phyloP scores from a whole-genome alignment of 37 sponge, comb jelly and placozoan genomes.

The Bolinopsis microptera region DNA sequence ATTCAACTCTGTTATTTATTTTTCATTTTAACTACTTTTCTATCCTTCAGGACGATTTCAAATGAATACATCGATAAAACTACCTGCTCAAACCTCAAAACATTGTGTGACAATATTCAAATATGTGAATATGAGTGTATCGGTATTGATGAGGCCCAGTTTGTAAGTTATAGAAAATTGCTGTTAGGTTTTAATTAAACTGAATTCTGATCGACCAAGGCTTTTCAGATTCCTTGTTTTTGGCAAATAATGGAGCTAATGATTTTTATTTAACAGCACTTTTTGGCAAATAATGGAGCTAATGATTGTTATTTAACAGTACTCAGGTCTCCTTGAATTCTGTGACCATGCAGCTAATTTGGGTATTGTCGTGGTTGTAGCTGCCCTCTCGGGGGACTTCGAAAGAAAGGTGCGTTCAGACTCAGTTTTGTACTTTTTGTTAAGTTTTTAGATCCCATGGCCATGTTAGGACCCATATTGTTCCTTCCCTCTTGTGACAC shows the following conservation, averaged over 20 bases:
- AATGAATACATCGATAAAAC: slow-evolving; percentile 47
- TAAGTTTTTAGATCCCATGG: too few relatives aligned
- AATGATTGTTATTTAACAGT: neutral
- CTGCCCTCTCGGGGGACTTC: slow-evolving; percentile 56
- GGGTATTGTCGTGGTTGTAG: slow-evolving; percentile 58
- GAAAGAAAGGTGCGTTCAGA: neutral
- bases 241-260: too few relatives aligned
- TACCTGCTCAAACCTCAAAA: slow-evolving; percentile 11
- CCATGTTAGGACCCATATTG: too few relatives aligned
- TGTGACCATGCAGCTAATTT: slow-evolving; percentile 48
- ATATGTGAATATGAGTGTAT: slow-evolving; percentile 42
- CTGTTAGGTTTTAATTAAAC: too few relatives aligned
- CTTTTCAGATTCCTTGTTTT: too few relatives aligned
- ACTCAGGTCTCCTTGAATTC: slow-evolving; percentile 27
- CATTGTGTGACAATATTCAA: neutral
- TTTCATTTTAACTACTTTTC: too few relatives aligned
- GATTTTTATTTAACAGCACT: too few relatives aligned
- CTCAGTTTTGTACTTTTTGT: too few relatives aligned
- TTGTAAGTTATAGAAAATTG: slow-evolving; percentile 40
- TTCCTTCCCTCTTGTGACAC: too few relatives aligned
- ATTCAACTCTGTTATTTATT: too few relatives aligned
- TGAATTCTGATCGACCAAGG: too few relatives aligned
- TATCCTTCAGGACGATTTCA: slow-evolving; percentile 1
- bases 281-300: too few relatives aligned
- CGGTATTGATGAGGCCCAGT: slow-evolving; percentile 59